A percentile compares a stretch with the other conserved stretches of the same genome.
phyloP scores from a whole-genome alignment of 2,797 vertebrate species.

The Channallabes apus region DNA sequence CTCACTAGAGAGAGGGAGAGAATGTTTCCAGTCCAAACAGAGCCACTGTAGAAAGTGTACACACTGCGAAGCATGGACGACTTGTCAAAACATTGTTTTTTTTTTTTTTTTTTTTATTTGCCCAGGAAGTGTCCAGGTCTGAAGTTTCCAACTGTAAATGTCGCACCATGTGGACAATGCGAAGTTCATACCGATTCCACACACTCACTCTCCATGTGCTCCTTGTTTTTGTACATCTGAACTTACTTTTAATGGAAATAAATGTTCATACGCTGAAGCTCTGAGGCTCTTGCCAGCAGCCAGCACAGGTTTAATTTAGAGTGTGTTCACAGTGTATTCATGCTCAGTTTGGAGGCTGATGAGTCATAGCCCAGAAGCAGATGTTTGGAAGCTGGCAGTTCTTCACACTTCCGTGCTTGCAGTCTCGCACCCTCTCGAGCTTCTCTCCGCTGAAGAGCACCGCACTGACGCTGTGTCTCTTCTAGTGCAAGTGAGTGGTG shows the following conservation, averaged over 20 bases:
- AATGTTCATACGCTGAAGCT: background rate
- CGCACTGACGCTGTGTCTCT: constrained; percentile 10
- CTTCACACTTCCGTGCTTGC: constrained; percentile 27
- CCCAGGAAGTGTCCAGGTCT: background rate
- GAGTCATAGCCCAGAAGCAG: constrained; percentile 51
- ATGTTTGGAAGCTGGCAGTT: constrained; percentile 28
- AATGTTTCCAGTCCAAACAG: constrained; percentile 51
- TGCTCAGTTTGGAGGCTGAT: background rate
- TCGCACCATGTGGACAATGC: background rate
- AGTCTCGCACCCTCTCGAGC: constrained; percentile 7
- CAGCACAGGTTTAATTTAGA: background rate
- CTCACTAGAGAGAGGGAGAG: constrained; percentile 22
- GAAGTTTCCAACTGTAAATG: constrained; percentile 32
- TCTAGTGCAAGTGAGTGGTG: constrained; percentile 15
- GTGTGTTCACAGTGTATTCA: background rate
- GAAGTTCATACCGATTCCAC: background rate
- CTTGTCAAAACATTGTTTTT: constrained; percentile 44
- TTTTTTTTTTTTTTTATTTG: background rate
- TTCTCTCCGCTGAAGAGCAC: background rate
- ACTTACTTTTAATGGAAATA: background rate
- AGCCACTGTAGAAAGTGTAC: constrained; percentile 47
- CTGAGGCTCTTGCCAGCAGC: constrained; percentile 2
- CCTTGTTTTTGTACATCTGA: background rate
- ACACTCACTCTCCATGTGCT: background rate
- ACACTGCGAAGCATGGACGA: constrained; percentile 8